A percentile compares a stretch with the other conserved stretches of the same genome.
Evolutionary conservation across 2,797 vertebrate species (phyloP).

Genomic region (Rallus crepitans): DNA sequence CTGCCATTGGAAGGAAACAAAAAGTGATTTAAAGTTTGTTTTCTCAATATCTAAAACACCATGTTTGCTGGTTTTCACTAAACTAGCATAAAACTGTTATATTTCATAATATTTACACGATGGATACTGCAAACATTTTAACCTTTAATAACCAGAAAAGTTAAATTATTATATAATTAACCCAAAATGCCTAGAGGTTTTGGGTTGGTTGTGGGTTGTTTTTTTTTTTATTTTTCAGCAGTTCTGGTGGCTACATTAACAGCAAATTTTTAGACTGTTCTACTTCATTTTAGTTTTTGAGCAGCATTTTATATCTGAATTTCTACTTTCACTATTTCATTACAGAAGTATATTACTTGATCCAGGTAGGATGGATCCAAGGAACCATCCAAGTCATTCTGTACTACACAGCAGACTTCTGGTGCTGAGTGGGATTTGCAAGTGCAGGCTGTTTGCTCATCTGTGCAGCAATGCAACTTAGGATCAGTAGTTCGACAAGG

Average conservation of each 20-base stretch:
- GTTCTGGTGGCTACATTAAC: not conserved
- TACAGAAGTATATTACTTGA: not conserved
- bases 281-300: not conserved
- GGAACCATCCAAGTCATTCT: not conserved
- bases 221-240: not conserved
- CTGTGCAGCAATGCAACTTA: not conserved
- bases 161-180: conserved; percentile 36
- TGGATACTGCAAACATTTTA: conserved; percentile 6
- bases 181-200: conserved; percentile 6
- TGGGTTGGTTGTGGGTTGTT: not conserved
- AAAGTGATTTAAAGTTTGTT: not conserved
- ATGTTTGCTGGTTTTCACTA: not conserved
- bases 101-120: conserved; percentile 4
- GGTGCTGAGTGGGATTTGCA: not conserved
- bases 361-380: not conserved
- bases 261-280: not conserved
- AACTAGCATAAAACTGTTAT: not conserved
- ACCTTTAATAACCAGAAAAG: conserved; percentile 29
- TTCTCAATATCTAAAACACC: not conserved
- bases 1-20: not conserved
- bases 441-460: rapidly evolving
- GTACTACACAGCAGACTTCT: not conserved
- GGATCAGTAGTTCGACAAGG: not conserved
- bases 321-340: not conserved
- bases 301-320: not conserved